Percentiles rank a stretch among this genome's conserved stretches.
These are phyloP conservation scores for Calliphora vicina DNA, from an alignment of 1,140 invertebrate species.

Conservation along the genomic window DNA sequence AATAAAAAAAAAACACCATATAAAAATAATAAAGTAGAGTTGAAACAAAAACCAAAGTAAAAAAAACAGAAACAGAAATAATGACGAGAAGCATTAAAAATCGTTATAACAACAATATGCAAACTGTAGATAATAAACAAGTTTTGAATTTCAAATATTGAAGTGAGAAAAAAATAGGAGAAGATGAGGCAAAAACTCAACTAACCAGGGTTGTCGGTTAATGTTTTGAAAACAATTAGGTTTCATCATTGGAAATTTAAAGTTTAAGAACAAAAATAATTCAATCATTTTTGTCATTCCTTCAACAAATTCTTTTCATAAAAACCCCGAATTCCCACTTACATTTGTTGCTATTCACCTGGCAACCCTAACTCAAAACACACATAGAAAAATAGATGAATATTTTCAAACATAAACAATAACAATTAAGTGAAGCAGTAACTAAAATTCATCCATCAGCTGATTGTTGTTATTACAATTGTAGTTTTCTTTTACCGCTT, in stretches of 20 bases:
- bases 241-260: too few relatives aligned
- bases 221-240: too few relatives aligned
- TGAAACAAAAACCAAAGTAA: neutral
- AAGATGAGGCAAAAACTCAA: neutral
- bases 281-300: too few relatives aligned
- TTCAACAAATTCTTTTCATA: too few relatives aligned
- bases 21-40: neutral
- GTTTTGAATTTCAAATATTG: constrained; percentile 24
- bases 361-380: too few relatives aligned
- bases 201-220: neutral
- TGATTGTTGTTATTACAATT: neutral
- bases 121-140: constrained; percentile 9
- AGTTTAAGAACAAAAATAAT: too few relatives aligned
- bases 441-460: neutral
- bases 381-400: too few relatives aligned
- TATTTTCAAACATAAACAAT: constrained; percentile 24
- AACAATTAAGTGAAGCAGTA: constrained; percentile 19
- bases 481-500: neutral
- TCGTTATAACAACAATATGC: constrained; percentile 9
- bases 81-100: neutral
- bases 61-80: constrained; percentile 13
- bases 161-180: constrained; percentile 7
- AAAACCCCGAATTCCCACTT: too few relatives aligned
- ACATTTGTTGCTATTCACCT: too few relatives aligned
- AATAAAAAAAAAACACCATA: constrained; percentile 34